A percentile compares a stretch with the other conserved stretches of the same genome.
These are phyloP conservation scores for Telmatochromis sp. DNA, from an alignment of 2,113 vertebrate species.

Conservation along the genomic window DNA sequence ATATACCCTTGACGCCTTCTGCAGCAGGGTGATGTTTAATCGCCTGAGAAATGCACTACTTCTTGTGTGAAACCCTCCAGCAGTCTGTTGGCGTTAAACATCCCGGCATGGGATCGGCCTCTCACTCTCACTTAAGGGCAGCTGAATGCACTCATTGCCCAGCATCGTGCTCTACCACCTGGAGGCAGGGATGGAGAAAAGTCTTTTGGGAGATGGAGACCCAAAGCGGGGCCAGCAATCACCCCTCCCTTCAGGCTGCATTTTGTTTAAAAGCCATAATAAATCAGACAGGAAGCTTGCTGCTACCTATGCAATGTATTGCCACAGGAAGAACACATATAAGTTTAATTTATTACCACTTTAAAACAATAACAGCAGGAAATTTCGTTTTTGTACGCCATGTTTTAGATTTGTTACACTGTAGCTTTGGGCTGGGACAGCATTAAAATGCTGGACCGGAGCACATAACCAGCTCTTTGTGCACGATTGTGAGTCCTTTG, in stretches of 20 bases:
- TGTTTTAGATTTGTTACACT: conserved; percentile 29
- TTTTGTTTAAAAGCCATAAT: conserved; percentile 46
- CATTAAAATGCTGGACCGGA: neutral
- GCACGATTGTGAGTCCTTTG: neutral
- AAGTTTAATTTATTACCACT: conserved; percentile 42
- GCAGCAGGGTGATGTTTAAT: neutral
- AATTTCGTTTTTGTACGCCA: conserved; percentile 37
- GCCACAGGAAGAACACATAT: conserved; percentile 22
- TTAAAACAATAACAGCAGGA: conserved; percentile 42
- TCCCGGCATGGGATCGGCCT: neutral
- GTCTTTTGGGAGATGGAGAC: conserved; percentile 1
- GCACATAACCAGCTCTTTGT: neutral
- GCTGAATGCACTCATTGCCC: neutral
- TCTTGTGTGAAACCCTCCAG: neutral
- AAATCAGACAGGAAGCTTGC: conserved; percentile 52
- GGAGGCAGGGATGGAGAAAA: neutral
- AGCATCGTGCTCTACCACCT: conserved; percentile 1
- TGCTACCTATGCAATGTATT: conserved; percentile 19
- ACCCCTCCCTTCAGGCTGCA: neutral
- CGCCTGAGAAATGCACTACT: neutral
- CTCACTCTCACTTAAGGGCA: neutral
- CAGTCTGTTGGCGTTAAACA: neutral
- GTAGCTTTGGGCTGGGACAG: neutral
- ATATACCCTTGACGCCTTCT: neutral
- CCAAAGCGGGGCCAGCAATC: neutral